Base-by-base conservation (phyloP, 2,888 invertebrate species). In the Elegia similella region DNA sequence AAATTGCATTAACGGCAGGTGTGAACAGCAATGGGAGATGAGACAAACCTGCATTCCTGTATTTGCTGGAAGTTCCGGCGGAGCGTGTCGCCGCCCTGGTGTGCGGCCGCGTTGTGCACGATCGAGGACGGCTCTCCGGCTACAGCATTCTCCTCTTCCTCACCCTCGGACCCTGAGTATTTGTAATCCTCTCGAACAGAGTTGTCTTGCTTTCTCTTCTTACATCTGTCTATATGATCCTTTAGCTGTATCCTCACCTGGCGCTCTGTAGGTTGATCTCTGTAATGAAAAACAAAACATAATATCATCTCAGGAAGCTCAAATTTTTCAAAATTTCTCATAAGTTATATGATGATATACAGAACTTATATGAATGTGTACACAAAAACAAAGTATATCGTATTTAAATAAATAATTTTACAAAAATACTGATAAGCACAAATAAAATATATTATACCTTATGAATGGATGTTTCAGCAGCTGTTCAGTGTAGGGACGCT, bases 201-300 rank as follows among this genome's bases (percentile, higher is more conserved):
- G 80, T 97, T 96, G 82, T 98, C 97, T 78, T 96, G 97, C 93
- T 97, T 98, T 82, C 98, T 95, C 86, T 98, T 98, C 92, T 98
- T 98, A 92, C 98, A 98, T 61, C 92, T 93, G 91, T 99, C 99
- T 86, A 99, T 99, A 90, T 99, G 99, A 92, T 99, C 99, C 90
- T 99, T 99, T 67, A 99, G 94, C 86, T 99, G 98, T 89, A 98
- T 99, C 80, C 99, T 94, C 69, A 99, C 98, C 93, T 99, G 98
- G 72, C 99, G 93, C 90, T 99, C 99, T 55, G 98, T 99, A 16
- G 99, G 99, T 91, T 99, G 99, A 92, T 99, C 99, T 89, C 97
- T 92, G 75, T 42, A 75, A 71, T 38, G 5, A 38, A n/a, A 38
- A n/a, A 23, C n/a, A n/a, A n/a, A n/a, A n/a, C n/a, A n/a, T n/a